These are phyloP conservation scores for Ecdyonurus torrentis DNA, from an alignment of 2,888 invertebrate species.

Conservation along the genomic window DNA sequence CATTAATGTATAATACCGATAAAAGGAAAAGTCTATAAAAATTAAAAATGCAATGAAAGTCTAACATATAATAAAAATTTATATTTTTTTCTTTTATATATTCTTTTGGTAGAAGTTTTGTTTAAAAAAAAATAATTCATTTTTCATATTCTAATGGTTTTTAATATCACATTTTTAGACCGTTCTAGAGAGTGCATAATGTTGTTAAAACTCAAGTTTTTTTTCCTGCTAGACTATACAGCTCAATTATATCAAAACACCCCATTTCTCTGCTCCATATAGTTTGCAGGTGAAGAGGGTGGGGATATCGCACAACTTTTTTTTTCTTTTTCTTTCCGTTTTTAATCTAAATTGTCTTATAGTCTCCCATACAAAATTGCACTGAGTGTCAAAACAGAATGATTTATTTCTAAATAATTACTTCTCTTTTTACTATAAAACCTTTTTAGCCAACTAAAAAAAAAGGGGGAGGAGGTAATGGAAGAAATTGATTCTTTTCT, in stretches of 20 bases:
- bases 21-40: neutral
- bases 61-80: neutral
- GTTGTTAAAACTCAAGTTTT: neutral
- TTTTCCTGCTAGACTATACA: neutral
- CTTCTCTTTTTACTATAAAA: slow-evolving; percentile 9
- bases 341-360: neutral
- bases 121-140: neutral
- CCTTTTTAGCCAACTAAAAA: neutral
- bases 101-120: too few relatives aligned
- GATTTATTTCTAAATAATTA: slow-evolving; percentile 28
- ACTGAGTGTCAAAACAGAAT: slow-evolving; percentile 21
- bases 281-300: neutral
- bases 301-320: neutral
- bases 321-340: neutral
- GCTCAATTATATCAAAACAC: neutral
- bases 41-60: slow-evolving; percentile 3
- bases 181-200: neutral
- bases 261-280: neutral
- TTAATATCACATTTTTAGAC: neutral
- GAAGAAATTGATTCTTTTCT: slow-evolving; percentile 9
- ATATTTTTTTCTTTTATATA: neutral
- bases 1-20: too few relatives aligned
- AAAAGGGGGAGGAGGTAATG: slow-evolving; percentile 4
- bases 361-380: neutral
- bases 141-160: neutral